Evolutionary conservation across 2,888 invertebrate genomes (phyloP).

Genomic region (Drosophila birchii): DNA sequence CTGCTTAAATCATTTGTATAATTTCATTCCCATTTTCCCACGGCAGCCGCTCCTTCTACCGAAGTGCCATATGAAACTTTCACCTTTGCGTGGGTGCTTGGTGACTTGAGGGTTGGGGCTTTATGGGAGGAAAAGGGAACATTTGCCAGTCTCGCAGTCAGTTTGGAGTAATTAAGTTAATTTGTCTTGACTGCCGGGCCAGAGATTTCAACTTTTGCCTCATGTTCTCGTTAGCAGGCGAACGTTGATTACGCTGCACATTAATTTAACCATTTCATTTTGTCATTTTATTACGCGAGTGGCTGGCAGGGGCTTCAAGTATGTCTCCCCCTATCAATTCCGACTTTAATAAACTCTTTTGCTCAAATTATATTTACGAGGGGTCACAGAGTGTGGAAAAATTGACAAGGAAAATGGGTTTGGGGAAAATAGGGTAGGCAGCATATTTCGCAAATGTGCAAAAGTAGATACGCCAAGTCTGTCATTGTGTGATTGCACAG

Average conservation of each 20-base stretch:
- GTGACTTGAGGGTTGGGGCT: not conserved
- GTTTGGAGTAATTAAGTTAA: slow-evolving; percentile 44
- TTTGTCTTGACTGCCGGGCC: slow-evolving; percentile 45
- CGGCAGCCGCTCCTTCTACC: slow-evolving; percentile 6
- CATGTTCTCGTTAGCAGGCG: slow-evolving; percentile 40
- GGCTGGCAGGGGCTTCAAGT: slow-evolving; percentile 14
- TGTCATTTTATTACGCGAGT: slow-evolving; percentile 43
- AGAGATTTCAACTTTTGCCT: slow-evolving; percentile 43
- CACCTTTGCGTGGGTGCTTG: slow-evolving; percentile 21
- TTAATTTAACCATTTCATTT: slow-evolving; percentile 47
- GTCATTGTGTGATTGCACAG: slow-evolving; percentile 25
- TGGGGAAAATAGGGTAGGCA: slow-evolving; percentile 2
- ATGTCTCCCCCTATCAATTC: slow-evolving; percentile 58
- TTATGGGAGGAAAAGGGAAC: not conserved
- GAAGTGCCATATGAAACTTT: slow-evolving; percentile 36
- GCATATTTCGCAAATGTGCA: slow-evolving; percentile 61
- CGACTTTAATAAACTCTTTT: slow-evolving; percentile 73
- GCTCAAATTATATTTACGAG: slow-evolving; percentile 78
- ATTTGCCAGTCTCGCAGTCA: slow-evolving; percentile 32
- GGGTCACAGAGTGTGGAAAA: slow-evolving; percentile 50
- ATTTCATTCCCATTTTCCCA: slow-evolving; percentile 31
- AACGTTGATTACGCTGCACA: slow-evolving; percentile 43
- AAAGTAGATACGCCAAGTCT: slow-evolving; percentile 63
- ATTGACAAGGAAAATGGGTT: slow-evolving; percentile 40
- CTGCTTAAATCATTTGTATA: slow-evolving; percentile 43